phyloP scores from a whole-genome alignment of 2,113 vertebrate species.

The Scytalopus superciliaris region DNA sequence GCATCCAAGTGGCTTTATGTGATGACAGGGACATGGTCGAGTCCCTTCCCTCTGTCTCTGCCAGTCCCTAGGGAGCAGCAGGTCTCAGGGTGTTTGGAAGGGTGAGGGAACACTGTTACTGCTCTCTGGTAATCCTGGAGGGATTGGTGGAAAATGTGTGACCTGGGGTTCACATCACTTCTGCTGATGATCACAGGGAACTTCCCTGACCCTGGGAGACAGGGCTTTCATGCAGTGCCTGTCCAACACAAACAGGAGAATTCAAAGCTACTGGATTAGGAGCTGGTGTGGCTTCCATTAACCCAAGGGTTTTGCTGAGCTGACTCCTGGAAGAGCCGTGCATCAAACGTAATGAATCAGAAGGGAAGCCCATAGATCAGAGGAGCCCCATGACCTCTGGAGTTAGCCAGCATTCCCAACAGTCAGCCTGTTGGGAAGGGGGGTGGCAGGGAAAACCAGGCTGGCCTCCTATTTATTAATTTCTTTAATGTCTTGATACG shows the following conservation, averaged over 20 bases:
- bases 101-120: not conserved
- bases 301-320: constrained; percentile 13
- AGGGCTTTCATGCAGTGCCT: not conserved
- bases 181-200: not conserved
- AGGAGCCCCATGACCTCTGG: constrained; percentile 38
- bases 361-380: constrained; percentile 13
- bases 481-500: not conserved
- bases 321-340: not conserved
- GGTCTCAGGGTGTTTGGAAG: not conserved
- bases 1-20: not conserved
- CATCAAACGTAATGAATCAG: constrained; percentile 23
- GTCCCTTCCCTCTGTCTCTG: not conserved
- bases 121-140: not conserved
- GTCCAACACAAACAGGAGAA: not conserved
- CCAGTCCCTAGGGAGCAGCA: not conserved
- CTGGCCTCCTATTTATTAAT: not conserved
- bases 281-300: constrained; percentile 66
- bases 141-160: not conserved
- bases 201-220: constrained; percentile 35
- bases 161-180: constrained; percentile 36
- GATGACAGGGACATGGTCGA: not conserved
- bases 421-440: not conserved
- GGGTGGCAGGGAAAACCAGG: not conserved
- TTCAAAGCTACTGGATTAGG: constrained; percentile 55
- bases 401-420: constrained; percentile 35